Percentiles rank a stretch among this genome's conserved stretches.
Evolutionary conservation across 2,888 invertebrate genomes (phyloP).

Genomic region (Fragum sueziense): DNA sequence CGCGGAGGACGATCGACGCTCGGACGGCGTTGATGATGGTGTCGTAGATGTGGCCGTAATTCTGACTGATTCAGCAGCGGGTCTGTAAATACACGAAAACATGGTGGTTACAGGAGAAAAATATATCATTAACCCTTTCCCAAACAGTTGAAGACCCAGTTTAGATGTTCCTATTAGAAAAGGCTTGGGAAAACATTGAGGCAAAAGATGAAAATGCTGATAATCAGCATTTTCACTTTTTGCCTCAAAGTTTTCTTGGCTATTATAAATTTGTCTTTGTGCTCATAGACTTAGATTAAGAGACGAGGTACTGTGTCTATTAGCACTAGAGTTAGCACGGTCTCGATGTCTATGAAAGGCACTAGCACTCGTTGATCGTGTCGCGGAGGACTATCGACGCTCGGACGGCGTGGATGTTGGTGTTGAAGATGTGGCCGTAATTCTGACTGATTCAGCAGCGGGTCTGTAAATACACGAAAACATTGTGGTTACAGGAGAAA

Average conservation of each 20-base stretch:
- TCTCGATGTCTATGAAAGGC: constrained; percentile 57
- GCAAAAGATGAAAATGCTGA: too few species aligned
- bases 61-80: constrained; percentile 65
- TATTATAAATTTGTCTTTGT: too few species aligned
- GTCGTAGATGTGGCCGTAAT: constrained; percentile 46
- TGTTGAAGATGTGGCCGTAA: constrained; percentile 47
- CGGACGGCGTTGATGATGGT: constrained; percentile 52
- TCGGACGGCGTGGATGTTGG: constrained; percentile 52
- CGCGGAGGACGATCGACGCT: constrained; percentile 57
- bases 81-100: constrained; percentile 62
- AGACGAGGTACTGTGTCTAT: constrained; percentile 61
- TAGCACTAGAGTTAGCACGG: constrained; percentile 48
- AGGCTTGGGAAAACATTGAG: too few species aligned
- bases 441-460: constrained; percentile 63
- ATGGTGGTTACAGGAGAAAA: too few species aligned
- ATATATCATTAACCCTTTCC: too few species aligned
- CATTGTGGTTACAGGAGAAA: too few species aligned
- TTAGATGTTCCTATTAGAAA: too few species aligned
- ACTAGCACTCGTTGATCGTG: constrained; percentile 46
- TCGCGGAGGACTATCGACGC: constrained; percentile 56
- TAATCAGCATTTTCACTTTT: too few species aligned
- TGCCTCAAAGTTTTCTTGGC: too few species aligned
- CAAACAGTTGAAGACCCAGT: too few species aligned
- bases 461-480: constrained; percentile 64
- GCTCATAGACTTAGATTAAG: too few species aligned